Conservation (phyloP, 2,888 invertebrate genomes). For the Perdita meconis region DNA sequence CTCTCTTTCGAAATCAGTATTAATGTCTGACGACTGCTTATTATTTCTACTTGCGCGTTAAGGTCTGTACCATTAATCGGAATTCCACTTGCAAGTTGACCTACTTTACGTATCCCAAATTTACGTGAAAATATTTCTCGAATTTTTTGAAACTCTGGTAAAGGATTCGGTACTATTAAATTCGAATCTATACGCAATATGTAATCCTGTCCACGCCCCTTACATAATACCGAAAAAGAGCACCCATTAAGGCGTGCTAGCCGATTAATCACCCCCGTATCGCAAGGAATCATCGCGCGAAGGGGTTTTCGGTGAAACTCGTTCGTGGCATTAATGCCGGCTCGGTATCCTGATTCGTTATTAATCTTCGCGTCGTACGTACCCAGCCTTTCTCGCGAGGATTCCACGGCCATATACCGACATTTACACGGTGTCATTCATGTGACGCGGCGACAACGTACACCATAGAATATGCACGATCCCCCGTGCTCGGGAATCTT, state of each 20-base stretch:
- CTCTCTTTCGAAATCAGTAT: too few species aligned
- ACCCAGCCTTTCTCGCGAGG: slow-evolving; percentile 67
- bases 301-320: slow-evolving; percentile 43
- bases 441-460: slow-evolving; percentile 48
- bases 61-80: too few species aligned
- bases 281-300: slow-evolving; percentile 5
- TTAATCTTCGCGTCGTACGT: slow-evolving; percentile 63
- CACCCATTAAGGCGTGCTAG: not conserved
- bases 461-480: slow-evolving; percentile 50
- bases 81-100: too few species aligned
- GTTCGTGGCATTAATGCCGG: slow-evolving; percentile 39
- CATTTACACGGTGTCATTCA: slow-evolving; percentile 71
- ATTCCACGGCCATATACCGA: slow-evolving; percentile 68
- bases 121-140: too few species aligned
- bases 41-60: not conserved
- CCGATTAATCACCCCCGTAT: slow-evolving; percentile 35
- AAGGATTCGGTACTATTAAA: not conserved
- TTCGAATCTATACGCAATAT: not conserved
- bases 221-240: not conserved
- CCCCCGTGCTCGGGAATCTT: slow-evolving; percentile 29
- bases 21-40: not conserved
- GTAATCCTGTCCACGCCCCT: not conserved
- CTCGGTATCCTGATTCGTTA: slow-evolving; percentile 50
- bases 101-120: too few species aligned
- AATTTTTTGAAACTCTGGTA: too few species aligned